Evolutionary conservation across 2,888 invertebrate genomes (phyloP), one percentile per base, ranked within the genome.

Genomic region (Agriopis aurantiaria): DNA sequence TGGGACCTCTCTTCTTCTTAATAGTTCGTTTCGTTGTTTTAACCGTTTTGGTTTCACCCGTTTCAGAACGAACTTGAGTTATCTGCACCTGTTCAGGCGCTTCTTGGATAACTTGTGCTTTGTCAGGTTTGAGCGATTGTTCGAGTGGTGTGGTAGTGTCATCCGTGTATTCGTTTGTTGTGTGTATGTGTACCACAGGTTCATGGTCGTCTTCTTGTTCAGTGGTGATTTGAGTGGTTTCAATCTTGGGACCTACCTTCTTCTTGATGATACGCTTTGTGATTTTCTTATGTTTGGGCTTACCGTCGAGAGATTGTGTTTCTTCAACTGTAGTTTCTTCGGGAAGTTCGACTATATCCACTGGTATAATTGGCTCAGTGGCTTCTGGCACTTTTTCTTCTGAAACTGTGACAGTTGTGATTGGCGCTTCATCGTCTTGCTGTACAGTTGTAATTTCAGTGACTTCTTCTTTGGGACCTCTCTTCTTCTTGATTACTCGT

Each of bases 211-310:
- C 51, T 51, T 17, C 51, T 51, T 51, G 14, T 51, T 94, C 89
- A 51, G 81, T 92, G 33, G 91, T 88, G 0, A 85, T 76, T 0
- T 86, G 86, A 70, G 88, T 90, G 49, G 84, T 88, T 9, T 89
- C 76, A n/a, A 51, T 51, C 8, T 51, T 14, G 1, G 51, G 51
- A 51, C 51, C 51, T 17, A 51, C 17, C 51, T 51, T 51, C 9
- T 51, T 51, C 8, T 51, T 51, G 17, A 51, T 51, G 17, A 17
- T 51, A 8, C 51, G 51, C 51, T 51, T 51, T 8, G 51, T 51
- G 14, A 51, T 17, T 8, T 51, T 51, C 17, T 51, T 51, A 1
- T 51, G 51, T 17, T 51, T 51, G 14, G 17, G 14, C 51, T 51
- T 51, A 51, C 51, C 51, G 51, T 51, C 51, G 11, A 17, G 2